Base-by-base conservation (phyloP, 1,140 invertebrate species). In the Caenorhabditis tropicalis region DNA sequence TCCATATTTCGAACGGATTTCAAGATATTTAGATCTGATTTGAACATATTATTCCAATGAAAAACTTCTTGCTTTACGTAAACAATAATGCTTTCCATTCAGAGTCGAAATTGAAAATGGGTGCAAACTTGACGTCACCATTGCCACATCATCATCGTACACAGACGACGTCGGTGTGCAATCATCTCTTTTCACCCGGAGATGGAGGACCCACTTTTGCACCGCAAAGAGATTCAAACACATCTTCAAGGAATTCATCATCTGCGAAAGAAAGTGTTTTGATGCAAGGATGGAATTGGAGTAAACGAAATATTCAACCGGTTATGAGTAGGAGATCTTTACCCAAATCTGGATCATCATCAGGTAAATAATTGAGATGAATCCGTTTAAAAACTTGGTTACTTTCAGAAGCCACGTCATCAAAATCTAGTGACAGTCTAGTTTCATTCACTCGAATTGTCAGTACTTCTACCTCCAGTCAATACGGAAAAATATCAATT, bases 281-380 rank as follows among this genome's bases (percentile, higher is more conserved):
- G 39, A 70, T 60, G 43, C 84, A 85, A 36, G 85, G 85, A 70
- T 87, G 86, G 86, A 87, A 87, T 58, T 87, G 86, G 86, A 58
- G 79, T n/a, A 86, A 82, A 39, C 84, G 87, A 43, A 83, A 74
- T 53, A 65, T 86, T 19, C 74, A 82, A 16, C 82, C 86, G 12
- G 85, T 81, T 2, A 74, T 79, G 53, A 84, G 60, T 10, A 79
- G 82, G 53, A 84, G 51, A 56, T 56, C 65, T 21, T 82, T 85
- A 19, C 82, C 56, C 2, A 85, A 81, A 36, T 53, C 58, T 70
- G 79, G 33, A 29, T 49, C 53, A 29, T 33, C 39, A 27, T 81
- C 53, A 43, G 82, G 39, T 81, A 56, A 10, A 27, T 21, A 46
- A 82, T 56, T 33, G 12, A 48, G 29, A 84, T 27, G 10, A 5